Conservation (phyloP, 37 sponge, comb jelly and placozoan species). For the Diacarnus erythraeanus region DNA sequence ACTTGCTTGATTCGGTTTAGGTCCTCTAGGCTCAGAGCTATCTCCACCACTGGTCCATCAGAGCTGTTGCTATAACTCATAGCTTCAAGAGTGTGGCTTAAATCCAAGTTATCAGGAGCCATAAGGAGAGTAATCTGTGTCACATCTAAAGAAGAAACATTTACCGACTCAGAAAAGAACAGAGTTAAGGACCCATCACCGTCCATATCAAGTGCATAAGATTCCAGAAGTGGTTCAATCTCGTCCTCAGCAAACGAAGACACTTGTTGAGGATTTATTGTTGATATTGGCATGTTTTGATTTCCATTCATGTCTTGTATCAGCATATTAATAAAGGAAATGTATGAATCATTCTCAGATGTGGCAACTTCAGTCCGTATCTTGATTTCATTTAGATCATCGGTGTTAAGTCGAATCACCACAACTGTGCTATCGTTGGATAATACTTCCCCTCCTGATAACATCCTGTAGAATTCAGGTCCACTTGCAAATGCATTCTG, state of each 20-base stretch:
- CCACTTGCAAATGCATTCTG: conserved; percentile 18
- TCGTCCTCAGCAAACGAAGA: conserved; percentile 21
- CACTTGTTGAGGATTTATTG: conserved; percentile 15
- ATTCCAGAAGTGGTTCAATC: conserved; percentile 50
- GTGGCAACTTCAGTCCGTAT: conserved; percentile 60
- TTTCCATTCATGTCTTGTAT: conserved; percentile 80
- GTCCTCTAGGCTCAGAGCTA: conserved; percentile 48
- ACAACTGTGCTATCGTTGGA: conserved; percentile 69
- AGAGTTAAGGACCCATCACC: conserved; percentile 72
- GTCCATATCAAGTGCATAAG: conserved; percentile 72
- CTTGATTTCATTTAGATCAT: conserved; percentile 83
- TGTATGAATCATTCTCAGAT: conserved; percentile 43
- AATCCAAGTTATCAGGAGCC: conserved; percentile 1
- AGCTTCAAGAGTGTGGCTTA: conserved; percentile 34
- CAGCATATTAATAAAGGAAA: conserved; percentile 31
- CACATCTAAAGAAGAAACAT: conserved; percentile 60
- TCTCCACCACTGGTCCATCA: conserved; percentile 66
- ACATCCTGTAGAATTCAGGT: conserved; percentile 8
- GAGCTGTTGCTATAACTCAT: conserved; percentile 43
- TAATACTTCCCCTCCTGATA: conserved; percentile 16
- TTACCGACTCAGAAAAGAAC: conserved; percentile 80
- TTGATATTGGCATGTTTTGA: conserved; percentile 18
- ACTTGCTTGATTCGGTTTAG: conserved; percentile 70
- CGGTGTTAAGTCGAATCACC: conserved; percentile 45
- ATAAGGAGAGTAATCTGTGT: conserved; percentile 66